Percentiles rank a stretch among this genome's conserved stretches.
Evolutionary conservation across 2,888 invertebrate species (phyloP).

Genomic region (Pristionchus japonicus): DNA sequence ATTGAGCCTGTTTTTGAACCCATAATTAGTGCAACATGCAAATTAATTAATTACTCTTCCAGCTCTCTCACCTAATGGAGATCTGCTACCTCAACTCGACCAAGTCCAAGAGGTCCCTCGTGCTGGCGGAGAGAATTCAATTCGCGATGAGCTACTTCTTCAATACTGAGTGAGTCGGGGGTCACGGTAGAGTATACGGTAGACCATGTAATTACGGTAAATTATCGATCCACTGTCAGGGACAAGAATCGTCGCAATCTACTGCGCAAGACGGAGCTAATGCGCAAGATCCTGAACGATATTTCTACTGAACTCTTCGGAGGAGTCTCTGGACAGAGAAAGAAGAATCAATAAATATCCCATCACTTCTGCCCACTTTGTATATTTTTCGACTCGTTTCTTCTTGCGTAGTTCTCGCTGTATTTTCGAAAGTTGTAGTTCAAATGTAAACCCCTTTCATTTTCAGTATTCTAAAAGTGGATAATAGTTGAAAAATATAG

Average conservation of each 20-base stretch:
- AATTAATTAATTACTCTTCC: not conserved
- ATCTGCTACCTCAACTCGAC: slow-evolving; percentile 37
- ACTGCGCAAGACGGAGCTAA: not conserved
- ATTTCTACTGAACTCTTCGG: slow-evolving; percentile 19
- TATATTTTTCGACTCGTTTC: not conserved
- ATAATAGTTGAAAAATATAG: no score
- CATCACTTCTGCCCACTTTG: no score
- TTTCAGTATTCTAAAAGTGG: no score
- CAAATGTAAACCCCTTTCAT: no score
- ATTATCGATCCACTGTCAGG: not conserved
- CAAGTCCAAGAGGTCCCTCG: not conserved
- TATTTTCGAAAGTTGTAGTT: not conserved
- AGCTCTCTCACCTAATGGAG: slow-evolving; percentile 39
- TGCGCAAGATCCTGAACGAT: slow-evolving; percentile 8
- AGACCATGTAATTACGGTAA: not conserved
- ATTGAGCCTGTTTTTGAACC: no score
- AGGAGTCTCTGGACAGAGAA: not conserved
- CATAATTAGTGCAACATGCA: no score
- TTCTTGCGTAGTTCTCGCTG: not conserved
- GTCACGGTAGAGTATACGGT: not conserved
- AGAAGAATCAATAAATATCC: not conserved
- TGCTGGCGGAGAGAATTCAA: slow-evolving; percentile 9
- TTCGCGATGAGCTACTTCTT: slow-evolving; percentile 43
- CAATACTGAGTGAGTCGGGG: slow-evolving; percentile 24
- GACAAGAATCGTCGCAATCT: slow-evolving; percentile 22